phyloP scores from a whole-genome alignment of 2,797 vertebrate genomes.

The Lutra lutra region DNA sequence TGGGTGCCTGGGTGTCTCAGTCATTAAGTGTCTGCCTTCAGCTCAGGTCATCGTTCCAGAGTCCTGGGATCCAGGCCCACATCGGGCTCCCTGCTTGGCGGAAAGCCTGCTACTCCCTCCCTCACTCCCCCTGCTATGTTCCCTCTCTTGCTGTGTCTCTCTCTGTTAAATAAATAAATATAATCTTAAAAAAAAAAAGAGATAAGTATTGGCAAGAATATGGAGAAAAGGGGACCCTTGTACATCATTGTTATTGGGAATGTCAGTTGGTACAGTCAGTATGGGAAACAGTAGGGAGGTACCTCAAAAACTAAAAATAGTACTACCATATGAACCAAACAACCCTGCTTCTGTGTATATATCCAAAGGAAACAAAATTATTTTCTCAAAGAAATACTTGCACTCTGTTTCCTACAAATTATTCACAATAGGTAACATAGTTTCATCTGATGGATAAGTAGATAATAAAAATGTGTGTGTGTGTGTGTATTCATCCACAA shows the following conservation, averaged over 20 bases:
- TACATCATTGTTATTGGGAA: not conserved
- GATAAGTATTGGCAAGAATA: not conserved
- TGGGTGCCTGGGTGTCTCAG: too few relatives aligned
- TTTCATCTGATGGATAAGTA: not conserved
- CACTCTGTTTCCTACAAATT: not conserved
- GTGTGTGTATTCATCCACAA: not conserved
- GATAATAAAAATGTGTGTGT: not conserved
- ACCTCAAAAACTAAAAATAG: not conserved
- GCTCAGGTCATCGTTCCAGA: too few relatives aligned
- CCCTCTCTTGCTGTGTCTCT: too few relatives aligned
- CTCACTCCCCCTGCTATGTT: too few relatives aligned
- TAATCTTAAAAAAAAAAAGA: not conserved
- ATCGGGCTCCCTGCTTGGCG: too few relatives aligned
- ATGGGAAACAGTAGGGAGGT: not conserved
- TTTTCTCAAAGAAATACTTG: not conserved
- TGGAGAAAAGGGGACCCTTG: not conserved
- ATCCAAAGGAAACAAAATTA: not conserved
- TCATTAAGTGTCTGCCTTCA: too few relatives aligned
- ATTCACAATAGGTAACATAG: not conserved
- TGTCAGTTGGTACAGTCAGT: not conserved
- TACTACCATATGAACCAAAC: not conserved
- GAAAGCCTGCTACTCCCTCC: too few relatives aligned
- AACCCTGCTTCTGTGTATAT: not conserved
- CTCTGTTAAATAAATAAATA: too few relatives aligned
- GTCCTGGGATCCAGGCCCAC: too few relatives aligned